Evolutionary conservation across 2,113 vertebrate species (phyloP), one percentile per base, ranked within the genome.

Genomic region (Calonectris borealis): DNA sequence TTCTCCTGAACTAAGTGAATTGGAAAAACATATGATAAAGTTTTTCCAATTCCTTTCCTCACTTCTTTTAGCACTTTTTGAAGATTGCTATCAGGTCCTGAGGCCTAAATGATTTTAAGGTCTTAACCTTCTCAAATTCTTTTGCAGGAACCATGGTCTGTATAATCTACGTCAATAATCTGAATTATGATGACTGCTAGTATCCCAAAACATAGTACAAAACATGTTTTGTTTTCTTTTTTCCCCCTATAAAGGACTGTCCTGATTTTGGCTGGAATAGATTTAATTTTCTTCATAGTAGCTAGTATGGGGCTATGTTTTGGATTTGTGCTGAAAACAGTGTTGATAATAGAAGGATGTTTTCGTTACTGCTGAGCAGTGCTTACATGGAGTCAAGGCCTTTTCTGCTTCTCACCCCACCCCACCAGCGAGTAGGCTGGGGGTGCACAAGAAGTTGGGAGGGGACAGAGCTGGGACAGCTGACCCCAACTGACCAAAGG

Each of bases 1-100:
- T 96, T 93, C 78, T 97, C n/a, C 57, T 89, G 88, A 96, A 92
- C 71, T 95, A 95, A 95, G 83, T 96, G 80, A 97, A 93, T 70
- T 96, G 80, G 88, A 97, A 93, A 76, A 96, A 91, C 76, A 61
- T 83, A 55, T 66, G 62, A 96, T 75, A 96, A 97, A 97, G 44
- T 38, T 96, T 93, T 93, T 95, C 62, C 24, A 96, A 55, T 89
- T 97, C 57, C 83, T 82, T 78, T 92, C 71, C 69, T 90, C 31
- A 70, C 77, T 93, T 93, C 42, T 82, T 96, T 94, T 76, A 92
- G 42, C 78, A 71, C 25, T 91, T 90, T 93, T 61, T 90, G 71
- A 96, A 95, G 65, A 88, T 82, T 88, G 11, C 36, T 95, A 13
- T 76, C 80, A 86, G 71, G n/a, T 96, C 57, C 70, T 87, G 26